phyloP scores from a whole-genome alignment of 2,888 invertebrate species.

The Xanthorhoe spadicearia region DNA sequence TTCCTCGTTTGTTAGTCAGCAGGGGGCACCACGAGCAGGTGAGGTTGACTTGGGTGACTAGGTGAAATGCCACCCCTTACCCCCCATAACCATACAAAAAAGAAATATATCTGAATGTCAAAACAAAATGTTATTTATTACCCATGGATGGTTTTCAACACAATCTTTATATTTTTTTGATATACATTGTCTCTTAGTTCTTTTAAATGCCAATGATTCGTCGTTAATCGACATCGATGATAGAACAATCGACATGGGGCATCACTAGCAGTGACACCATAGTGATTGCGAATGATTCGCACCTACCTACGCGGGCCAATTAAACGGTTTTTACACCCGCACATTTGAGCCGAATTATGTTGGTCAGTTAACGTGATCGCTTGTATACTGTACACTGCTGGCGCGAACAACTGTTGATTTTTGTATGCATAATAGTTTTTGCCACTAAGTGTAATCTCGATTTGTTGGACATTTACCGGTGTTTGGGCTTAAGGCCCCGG shows the following conservation, averaged over 20 bases:
- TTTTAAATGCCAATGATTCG: no score
- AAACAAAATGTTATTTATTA: no score
- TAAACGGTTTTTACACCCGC: slow-evolving; percentile 80
- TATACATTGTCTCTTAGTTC: no score
- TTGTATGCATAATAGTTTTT: slow-evolving; percentile 48
- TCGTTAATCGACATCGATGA: slow-evolving; percentile 5
- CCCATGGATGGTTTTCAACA: not conserved
- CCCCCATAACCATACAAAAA: no score
- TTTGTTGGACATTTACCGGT: slow-evolving; percentile 30
- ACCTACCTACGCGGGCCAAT: slow-evolving; percentile 66
- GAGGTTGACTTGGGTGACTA: no score
- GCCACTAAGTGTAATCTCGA: slow-evolving; percentile 45
- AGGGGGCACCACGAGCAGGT: no score
- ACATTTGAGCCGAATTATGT: slow-evolving; percentile 73
- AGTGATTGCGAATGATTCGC: slow-evolving; percentile 76
- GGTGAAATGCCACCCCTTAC: no score
- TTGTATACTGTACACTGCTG: slow-evolving; percentile 47
- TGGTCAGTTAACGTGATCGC: slow-evolving; percentile 51
- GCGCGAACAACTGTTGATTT: slow-evolving; percentile 47
- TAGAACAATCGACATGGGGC: slow-evolving; percentile 35
- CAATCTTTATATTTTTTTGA: not conserved
- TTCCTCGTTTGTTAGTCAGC: no score
- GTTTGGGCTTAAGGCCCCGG: slow-evolving; percentile 27
- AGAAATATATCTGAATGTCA: no score
- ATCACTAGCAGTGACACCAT: slow-evolving; percentile 68